Evolutionary conservation across 1,140 invertebrate species (phyloP).

Genomic region (Eupristina koningsbergeri): DNA sequence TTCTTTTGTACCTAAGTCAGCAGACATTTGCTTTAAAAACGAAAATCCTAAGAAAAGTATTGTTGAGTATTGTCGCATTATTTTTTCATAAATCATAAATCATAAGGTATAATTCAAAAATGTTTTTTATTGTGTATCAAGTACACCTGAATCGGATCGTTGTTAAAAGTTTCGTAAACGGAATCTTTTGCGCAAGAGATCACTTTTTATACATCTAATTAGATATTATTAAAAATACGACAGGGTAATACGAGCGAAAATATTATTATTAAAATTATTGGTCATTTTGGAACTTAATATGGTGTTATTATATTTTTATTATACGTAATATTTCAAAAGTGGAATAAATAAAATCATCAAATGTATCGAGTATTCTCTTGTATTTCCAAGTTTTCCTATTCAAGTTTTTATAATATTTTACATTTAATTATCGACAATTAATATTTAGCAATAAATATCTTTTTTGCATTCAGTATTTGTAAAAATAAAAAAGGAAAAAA

Average conservation of each 20-base stretch:
- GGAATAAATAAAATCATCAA: no score
- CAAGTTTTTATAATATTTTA: no score
- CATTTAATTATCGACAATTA: no score
- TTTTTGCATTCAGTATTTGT: no score
- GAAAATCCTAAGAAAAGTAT: slow-evolving; percentile 21
- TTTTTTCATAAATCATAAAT: slow-evolving; percentile 48
- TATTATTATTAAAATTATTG: neutral
- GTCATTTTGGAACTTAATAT: no score
- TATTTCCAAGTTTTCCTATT: no score
- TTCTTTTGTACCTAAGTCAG: slow-evolving; percentile 14
- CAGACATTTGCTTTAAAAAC: slow-evolving; percentile 14
- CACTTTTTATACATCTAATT: neutral
- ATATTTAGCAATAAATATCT: no score
- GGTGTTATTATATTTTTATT: no score
- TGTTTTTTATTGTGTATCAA: neutral
- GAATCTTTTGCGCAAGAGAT: neutral
- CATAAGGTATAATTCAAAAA: neutral
- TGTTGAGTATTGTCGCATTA: slow-evolving; percentile 41
- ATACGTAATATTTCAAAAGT: no score
- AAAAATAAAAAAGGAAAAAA: no score
- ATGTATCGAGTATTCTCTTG: no score
- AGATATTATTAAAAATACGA: neutral
- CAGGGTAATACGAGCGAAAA: neutral
- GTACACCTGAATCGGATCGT: neutral
- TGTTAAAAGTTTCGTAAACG: neutral